A percentile compares a stretch with the other conserved stretches of the same genome.
Evolutionary conservation across 2,113 vertebrate species (phyloP).

Genomic region (Globicephala melas): DNA sequence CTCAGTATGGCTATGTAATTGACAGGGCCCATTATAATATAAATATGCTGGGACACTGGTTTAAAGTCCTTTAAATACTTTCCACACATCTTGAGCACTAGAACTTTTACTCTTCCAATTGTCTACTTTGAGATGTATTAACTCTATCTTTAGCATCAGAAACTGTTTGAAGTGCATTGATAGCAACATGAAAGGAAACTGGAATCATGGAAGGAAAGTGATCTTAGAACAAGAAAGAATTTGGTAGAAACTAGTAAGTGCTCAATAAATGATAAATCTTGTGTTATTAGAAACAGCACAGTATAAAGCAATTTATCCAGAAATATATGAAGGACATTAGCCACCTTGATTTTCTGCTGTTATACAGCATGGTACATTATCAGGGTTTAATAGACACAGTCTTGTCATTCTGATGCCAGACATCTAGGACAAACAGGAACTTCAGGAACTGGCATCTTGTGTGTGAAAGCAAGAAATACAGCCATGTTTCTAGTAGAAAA

Average conservation of each 20-base stretch:
- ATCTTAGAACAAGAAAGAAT: not conserved
- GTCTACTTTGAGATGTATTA: not conserved
- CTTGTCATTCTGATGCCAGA: constrained; percentile 1
- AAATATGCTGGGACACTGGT: not conserved
- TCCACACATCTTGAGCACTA: not conserved
- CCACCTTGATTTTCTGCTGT: not conserved
- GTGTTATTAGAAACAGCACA: not conserved
- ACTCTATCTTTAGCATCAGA: not conserved
- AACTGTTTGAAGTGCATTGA: not conserved
- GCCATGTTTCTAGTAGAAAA: not conserved
- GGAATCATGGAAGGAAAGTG: not conserved
- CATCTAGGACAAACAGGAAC: constrained; percentile 6
- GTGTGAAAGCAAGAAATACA: not conserved
- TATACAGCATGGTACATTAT: not conserved
- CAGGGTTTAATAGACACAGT: not conserved
- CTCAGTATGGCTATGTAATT: not conserved
- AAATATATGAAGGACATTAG: not conserved
- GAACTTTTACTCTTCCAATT: not conserved
- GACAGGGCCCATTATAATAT: not conserved
- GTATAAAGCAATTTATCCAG: not conserved
- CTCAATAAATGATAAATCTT: not conserved
- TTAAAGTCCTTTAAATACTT: not conserved
- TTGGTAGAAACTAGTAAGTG: not conserved
- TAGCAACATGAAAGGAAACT: not conserved
- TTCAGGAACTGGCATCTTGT: not conserved